Conservation (phyloP, 2,888 invertebrate genomes). For the Melitaea athalia region DNA sequence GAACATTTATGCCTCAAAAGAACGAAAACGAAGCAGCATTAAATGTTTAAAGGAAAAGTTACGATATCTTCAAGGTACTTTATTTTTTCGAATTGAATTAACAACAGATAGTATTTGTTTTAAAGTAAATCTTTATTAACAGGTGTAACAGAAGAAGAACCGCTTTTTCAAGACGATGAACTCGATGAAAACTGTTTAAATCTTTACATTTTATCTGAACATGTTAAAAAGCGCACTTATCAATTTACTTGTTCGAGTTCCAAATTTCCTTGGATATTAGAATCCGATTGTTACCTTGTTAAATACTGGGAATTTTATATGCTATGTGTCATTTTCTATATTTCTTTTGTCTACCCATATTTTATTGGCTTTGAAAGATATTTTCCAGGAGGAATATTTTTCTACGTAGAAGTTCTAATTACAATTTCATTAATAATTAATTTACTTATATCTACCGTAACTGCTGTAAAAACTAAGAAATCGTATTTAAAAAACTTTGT, state of each 20-base stretch:
- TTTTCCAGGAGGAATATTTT: conserved; percentile 66
- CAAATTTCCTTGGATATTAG: conserved; percentile 76
- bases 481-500: conserved; percentile 60
- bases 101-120: neutral
- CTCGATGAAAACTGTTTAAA: conserved; percentile 70
- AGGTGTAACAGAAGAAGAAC: conserved; percentile 62
- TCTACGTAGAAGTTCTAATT: conserved; percentile 65
- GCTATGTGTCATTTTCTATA: conserved; percentile 64
- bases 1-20: conserved; percentile 73
- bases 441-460: conserved; percentile 66
- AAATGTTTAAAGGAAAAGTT: conserved; percentile 76
- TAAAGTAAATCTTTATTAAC: conserved; percentile 19
- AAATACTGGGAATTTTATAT: conserved; percentile 77
- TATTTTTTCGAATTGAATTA: neutral
- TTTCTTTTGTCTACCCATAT: conserved; percentile 76
- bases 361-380: conserved; percentile 68
- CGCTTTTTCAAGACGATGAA: conserved; percentile 58
- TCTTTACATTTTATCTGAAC: conserved; percentile 73
- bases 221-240: conserved; percentile 65
- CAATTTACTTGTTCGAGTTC: conserved; percentile 66
- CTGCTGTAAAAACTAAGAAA: conserved; percentile 76
- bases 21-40: conserved; percentile 73
- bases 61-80: conserved; percentile 68
- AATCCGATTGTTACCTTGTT: conserved; percentile 68
- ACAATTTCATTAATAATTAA: conserved; percentile 69